A percentile compares a stretch with the other conserved stretches of the same genome.
phyloP scores from a whole-genome alignment of 2,797 vertebrate species.

The Gymnodraco acuticeps region DNA sequence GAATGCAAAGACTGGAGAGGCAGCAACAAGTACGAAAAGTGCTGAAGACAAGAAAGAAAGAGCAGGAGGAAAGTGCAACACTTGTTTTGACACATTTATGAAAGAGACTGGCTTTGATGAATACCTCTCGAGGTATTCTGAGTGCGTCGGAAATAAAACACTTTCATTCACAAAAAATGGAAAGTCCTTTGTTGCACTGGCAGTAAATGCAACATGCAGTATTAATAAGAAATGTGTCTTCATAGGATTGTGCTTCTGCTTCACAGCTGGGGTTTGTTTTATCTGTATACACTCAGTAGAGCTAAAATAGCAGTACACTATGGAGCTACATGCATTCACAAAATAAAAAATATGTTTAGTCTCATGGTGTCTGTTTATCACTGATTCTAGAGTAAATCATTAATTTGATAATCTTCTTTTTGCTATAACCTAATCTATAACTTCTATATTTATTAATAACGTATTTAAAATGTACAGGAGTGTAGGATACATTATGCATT shows the following conservation, averaged over 20 bases:
- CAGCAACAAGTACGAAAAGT: slow-evolving; percentile 62
- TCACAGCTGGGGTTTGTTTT: slow-evolving; percentile 2
- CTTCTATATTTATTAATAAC: neutral
- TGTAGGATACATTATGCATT: neutral
- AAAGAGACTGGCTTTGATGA: slow-evolving; percentile 3
- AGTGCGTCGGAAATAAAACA: slow-evolving; percentile 21
- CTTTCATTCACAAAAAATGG: slow-evolving; percentile 29
- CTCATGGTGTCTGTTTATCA: no score
- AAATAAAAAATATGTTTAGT: no score
- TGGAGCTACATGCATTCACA: slow-evolving; percentile 12
- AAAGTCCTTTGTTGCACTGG: slow-evolving; percentile 23
- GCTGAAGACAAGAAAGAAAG: slow-evolving; percentile 62
- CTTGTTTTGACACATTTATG: slow-evolving; percentile 40
- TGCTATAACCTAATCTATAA: slow-evolving; percentile 29
- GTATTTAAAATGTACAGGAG: neutral
- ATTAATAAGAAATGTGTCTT: slow-evolving; percentile 18
- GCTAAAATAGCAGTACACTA: slow-evolving; percentile 4
- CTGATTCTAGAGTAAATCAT: no score
- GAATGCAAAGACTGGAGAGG: slow-evolving; percentile 64
- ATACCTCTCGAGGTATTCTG: slow-evolving; percentile 1
- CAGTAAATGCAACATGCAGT: neutral
- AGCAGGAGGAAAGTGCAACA: slow-evolving; percentile 56
- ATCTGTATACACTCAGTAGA: neutral
- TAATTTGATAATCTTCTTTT: neutral
- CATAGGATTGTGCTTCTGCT: neutral